Evolutionary conservation across 2,113 vertebrate species (phyloP).

Genomic region (Platysteira castanea): DNA sequence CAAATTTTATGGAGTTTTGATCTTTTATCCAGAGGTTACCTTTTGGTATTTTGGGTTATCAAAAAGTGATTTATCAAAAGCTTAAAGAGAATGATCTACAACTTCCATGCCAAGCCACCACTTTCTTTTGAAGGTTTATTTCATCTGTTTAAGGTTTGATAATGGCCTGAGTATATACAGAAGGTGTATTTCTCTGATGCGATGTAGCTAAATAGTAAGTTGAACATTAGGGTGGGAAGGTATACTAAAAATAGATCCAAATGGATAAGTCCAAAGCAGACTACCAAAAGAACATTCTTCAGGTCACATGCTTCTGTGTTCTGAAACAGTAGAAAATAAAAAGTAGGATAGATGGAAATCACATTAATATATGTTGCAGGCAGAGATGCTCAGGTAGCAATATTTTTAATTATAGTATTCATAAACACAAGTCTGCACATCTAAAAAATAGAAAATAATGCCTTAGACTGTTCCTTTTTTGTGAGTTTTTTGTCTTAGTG

Average conservation of each 20-base stretch:
- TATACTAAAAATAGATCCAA: not conserved
- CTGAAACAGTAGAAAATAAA: not conserved
- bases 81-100: not conserved
- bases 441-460: not conserved
- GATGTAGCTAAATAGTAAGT: not conserved
- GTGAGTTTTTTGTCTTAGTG: not conserved
- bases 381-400: not conserved
- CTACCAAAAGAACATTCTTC: not conserved
- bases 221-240: not conserved
- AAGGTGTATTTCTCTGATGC: not conserved
- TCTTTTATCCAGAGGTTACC: not conserved
- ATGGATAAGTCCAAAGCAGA: not conserved
- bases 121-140: not conserved
- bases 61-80: not conserved
- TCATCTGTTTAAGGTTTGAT: not conserved
- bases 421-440: not conserved
- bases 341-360: not conserved
- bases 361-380: not conserved
- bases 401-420: not conserved
- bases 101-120: not conserved
- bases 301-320: not conserved
- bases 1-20: not conserved
- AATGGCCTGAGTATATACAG: not conserved
- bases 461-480: not conserved
- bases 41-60: not conserved